Percentiles rank a stretch among this genome's conserved stretches.
Conservation (phyloP, 2,797 vertebrate species). For the Gymnothorax javanicus region DNA sequence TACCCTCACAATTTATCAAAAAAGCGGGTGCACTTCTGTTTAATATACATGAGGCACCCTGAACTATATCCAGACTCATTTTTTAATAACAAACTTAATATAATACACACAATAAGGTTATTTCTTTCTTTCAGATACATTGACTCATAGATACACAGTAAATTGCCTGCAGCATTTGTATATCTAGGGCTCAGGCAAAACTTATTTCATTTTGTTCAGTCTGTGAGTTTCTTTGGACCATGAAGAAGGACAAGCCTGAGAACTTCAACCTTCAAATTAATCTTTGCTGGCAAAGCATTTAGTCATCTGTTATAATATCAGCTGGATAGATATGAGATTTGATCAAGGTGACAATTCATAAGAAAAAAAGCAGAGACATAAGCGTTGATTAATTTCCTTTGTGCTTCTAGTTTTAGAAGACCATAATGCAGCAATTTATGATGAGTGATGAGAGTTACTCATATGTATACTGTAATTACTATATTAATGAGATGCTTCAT, state of each 20-base stretch:
- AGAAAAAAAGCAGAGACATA: background rate
- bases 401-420: background rate
- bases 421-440: background rate
- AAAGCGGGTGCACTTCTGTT: slow-evolving; percentile 60
- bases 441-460: background rate
- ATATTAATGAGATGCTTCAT: background rate
- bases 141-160: background rate
- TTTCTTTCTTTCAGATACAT: background rate
- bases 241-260: background rate
- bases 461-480: background rate
- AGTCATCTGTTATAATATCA: background rate
- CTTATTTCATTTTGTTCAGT: background rate
- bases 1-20: slow-evolving; percentile 72
- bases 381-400: background rate
- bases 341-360: background rate
- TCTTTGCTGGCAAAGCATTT: background rate
- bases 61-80: slow-evolving; percentile 54
- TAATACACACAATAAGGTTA: background rate
- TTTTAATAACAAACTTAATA: background rate
- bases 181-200: background rate
- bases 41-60: slow-evolving; percentile 69
- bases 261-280: background rate
- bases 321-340: background rate
- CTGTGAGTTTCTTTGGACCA: background rate
- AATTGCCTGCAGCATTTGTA: background rate